Base-by-base conservation (phyloP, 2,888 invertebrate species). In the Caenorhabditis sinica region DNA sequence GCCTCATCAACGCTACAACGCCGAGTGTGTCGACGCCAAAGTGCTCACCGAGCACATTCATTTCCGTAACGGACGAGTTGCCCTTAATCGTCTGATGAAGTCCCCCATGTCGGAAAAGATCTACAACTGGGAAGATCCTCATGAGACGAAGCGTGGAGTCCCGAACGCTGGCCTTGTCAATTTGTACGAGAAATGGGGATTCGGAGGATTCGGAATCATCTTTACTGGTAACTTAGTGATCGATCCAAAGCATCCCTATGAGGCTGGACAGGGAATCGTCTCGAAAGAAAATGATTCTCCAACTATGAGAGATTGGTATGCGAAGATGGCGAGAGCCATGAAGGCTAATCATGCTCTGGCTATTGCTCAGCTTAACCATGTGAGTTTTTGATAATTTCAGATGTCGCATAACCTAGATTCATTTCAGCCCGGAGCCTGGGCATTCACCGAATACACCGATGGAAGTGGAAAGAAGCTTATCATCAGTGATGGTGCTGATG, bases 161-260 rank as follows among this genome's bases (percentile, higher is more conserved):
- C 89, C 90, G 1, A 86, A 86, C 15, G 77, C 82, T 33, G 51
- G 81, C 15, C 60, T 87, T 17, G 80, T 87, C 43, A 80, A 87
- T 45, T 36, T 86, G n/a, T 90, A 90, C 56, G 81, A 85, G 25
- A 90, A 90, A 63, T 90, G 87, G 86, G 86, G 85, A 49, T 86
- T 88, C 61, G 90, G 90, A 11, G 88, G 88, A 2, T 90, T 87
- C 45, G 90, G 90, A 63, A 79, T 89, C 40, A 83, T 90, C 23
- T 73, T 90, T 25, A 88, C 87, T 53, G 90, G 90, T 61, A 90
- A 90, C 68, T 73, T 87, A 13, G 66, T 72, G n/a, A 86, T 89
- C 61, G 87, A 89, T 66, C 87, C 86, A 56, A 79, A 77, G n/a
- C 81, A 90, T 69, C 76, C 84, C 17, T 87, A 89, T 33, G 85